Evolutionary conservation across 2,113 vertebrate species (phyloP), one percentile per base, ranked within the genome.

Genomic region (Campylomormyrus tamandua): DNA sequence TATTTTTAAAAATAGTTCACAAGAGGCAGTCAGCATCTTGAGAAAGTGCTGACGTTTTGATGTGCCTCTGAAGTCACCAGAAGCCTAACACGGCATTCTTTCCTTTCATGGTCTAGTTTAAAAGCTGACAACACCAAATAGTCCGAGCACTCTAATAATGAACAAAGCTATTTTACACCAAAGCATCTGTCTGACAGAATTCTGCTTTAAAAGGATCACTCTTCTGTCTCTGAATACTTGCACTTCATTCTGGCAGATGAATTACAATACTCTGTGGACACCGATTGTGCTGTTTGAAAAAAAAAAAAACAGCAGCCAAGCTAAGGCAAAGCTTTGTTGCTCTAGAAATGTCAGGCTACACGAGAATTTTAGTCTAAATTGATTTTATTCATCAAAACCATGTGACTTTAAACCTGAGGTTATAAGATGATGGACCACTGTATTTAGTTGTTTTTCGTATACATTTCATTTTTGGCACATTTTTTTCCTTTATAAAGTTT

Each of bases 61-160:
- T 42, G 74, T 21, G 35, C 35, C 42, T 80, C 35, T 80, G 74
- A 48, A 85, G 83, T 24, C 83, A 86, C 24, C 83, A 86, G 48
- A 49, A 86, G 45, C 83, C 19, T 11, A 86, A n/a, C 83, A 27
- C 11, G 10, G 19, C 11, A 27, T 50, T 86, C 45, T 45, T 21
- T 88, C 56, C 62, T 49, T 66, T 48, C 85, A 52, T 35, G 74
- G 46, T 52, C 50, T 52, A 27, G 49, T 42, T 83, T 90, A 49
- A 90, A 90, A 48, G 89, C 89, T 86, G 83, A 86, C 52, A 31
- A 48, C 83, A 85, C 80, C 31, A 56, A 89, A 89, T 89, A 52
- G 27, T 45, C 27, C 50, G 24, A 27, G 39, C n/a, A 6, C 89
- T 90, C 89, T 35, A 19, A 45, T 86, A 85, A 66, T 90, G 53